Evolutionary conservation across 2,888 invertebrate species (phyloP), one percentile per base, ranked within the genome.

Genomic region (Monoplex corrugatus): DNA sequence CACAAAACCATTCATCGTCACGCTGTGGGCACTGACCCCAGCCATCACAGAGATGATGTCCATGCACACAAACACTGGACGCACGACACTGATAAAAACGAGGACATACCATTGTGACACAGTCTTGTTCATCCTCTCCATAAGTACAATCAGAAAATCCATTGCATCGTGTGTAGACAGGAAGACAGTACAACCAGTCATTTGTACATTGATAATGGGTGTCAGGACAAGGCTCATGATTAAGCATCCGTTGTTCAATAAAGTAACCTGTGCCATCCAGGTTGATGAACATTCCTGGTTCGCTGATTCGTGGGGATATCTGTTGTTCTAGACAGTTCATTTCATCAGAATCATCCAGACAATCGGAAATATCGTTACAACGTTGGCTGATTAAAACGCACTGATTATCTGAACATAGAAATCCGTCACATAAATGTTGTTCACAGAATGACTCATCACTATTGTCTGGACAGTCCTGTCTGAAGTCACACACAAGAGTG

Each of bases 81-180:
- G 8, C 3, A 10, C 78, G 32, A 28, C 78, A 78, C 23, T 40
- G 40, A 28, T 40, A 78, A 8, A 32, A 43, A 28, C 43, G 5
- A 40, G 78, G 78, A 32, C 78, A 78, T 28, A 43, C 43, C 40
- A 78, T 23, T 23, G 23, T 40, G 40, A 28, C 78, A 78, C 78
- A 78, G 43, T 40, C 43, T 8, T 43, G 40, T 43, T 78, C 78
- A 43, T 78, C 78, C n/a, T 78, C 78, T 2, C 40, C 40, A 23
- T 23, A 40, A 78, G 43, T 43, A 43, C 78, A 78, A 28, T 78
- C 78, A 43, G 28, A 78, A 40, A 78, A 28, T 23, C 78, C 78
- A 43, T 78, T 78, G 78, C 78, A 78, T 40, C 78, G 78, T 8
- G 78, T 78, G 78, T 78, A 78, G 40, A 78, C 43, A 78, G 78